These are phyloP conservation scores for Clytia hemisphaerica DNA, from an alignment of 30 jellyfish, hydroid and myxozoan species.

Conservation along the genomic window DNA sequence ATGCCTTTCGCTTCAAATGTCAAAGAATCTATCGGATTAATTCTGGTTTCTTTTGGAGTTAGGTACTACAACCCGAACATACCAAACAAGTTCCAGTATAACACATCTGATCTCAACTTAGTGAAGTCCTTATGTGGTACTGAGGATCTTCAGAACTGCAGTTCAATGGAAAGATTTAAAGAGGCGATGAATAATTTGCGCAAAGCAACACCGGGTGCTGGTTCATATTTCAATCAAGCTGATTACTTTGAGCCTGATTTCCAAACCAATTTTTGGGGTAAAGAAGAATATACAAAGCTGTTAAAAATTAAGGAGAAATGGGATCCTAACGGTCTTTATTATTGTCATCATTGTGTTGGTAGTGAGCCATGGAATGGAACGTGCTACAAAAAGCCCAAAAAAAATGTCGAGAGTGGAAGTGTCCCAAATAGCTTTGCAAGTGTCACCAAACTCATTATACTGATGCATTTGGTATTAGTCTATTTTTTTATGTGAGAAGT, in stretches of 20 bases:
- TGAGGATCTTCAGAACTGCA: not conserved
- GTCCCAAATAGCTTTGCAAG: too few species aligned
- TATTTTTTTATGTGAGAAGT: too few species aligned
- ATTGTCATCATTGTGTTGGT: conserved; percentile 1
- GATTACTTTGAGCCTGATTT: conserved; percentile 3
- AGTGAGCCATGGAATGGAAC: not conserved
- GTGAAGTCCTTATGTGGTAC: not conserved
- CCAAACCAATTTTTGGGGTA: not conserved
- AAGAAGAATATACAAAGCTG: not conserved
- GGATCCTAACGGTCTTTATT: not conserved
- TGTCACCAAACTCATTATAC: too few species aligned
- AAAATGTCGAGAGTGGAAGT: too few species aligned
- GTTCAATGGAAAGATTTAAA: not conserved
- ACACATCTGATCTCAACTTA: not conserved
- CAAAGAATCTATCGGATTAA: not conserved
- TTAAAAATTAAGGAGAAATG: not conserved
- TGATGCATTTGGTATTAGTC: too few species aligned
- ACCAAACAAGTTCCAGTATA: not conserved
- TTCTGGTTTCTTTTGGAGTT: not conserved
- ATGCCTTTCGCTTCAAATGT: not conserved
- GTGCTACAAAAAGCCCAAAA: too few species aligned
- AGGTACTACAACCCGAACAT: not conserved
- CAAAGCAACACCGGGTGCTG: not conserved
- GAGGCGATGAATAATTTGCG: not conserved
- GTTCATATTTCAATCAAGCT: not conserved